phyloP scores from a whole-genome alignment of 2,797 vertebrate genomes.

The Lerista edwardsae region DNA sequence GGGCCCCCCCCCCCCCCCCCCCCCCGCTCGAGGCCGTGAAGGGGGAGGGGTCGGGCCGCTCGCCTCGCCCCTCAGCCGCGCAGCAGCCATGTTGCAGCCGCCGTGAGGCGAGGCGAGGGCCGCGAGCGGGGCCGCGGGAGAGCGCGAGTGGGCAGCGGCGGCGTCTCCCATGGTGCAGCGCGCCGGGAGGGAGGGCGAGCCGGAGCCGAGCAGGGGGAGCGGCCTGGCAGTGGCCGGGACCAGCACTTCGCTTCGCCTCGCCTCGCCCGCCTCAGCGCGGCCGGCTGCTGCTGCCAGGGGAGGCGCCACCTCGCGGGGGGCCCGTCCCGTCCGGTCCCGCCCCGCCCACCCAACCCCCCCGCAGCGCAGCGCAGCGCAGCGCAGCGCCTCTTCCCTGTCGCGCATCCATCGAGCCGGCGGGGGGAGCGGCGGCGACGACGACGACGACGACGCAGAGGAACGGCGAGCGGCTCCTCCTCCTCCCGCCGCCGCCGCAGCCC shows the following conservation, averaged over 20 bases:
- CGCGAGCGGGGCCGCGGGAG: constrained; percentile 8
- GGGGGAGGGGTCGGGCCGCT: neutral
- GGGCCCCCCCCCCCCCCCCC: neutral
- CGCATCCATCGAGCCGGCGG: neutral
- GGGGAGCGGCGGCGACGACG: too few species aligned
- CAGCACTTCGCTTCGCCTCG: neutral
- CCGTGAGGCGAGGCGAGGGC: neutral
- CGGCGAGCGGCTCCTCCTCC: neutral
- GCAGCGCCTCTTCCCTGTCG: too few species aligned
- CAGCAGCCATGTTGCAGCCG: constrained; percentile 50
- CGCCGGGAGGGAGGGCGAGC: constrained; percentile 60
- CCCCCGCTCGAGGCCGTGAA: neutral
- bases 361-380: too few species aligned
- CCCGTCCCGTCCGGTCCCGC: neutral
- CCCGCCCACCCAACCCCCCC: too few species aligned
- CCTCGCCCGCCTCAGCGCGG: neutral
- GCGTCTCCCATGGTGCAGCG: constrained; percentile 68
- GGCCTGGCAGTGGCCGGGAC: constrained; percentile 18
- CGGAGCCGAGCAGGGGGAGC: neutral
- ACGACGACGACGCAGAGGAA: too few species aligned
- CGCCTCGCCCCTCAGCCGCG: neutral
- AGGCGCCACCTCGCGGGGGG: too few species aligned
- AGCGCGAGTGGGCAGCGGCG: constrained; percentile 25
- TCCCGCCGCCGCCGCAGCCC: too few species aligned
- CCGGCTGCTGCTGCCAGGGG: too few species aligned